These are phyloP conservation scores for Butorides virescens DNA, from an alignment of 2,113 vertebrate species.

Conservation along the genomic window DNA sequence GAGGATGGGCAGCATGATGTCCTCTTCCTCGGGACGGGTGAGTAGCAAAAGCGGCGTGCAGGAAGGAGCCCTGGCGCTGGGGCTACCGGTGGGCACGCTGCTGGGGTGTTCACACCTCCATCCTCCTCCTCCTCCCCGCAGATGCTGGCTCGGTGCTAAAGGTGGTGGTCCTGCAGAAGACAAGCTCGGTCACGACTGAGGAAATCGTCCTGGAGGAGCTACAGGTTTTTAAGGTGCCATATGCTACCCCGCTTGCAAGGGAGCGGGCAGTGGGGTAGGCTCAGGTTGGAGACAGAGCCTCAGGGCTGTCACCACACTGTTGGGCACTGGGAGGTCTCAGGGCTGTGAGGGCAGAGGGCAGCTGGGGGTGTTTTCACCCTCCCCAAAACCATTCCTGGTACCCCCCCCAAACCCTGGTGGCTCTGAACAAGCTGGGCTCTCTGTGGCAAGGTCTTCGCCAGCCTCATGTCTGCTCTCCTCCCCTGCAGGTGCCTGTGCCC, in stretches of 20 bases:
- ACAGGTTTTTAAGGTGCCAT: constrained; percentile 89
- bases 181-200: constrained; percentile 72
- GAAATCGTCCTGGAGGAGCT: constrained; percentile 92
- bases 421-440: rapidly evolving
- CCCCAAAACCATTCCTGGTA: background rate
- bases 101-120: background rate
- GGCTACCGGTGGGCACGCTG: rapidly evolving
- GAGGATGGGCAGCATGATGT: constrained; percentile 90
- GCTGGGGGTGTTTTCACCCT: background rate
- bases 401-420: rapidly evolving
- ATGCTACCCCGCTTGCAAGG: background rate
- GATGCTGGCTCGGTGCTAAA: constrained; percentile 89
- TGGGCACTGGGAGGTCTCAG: background rate
- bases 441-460: rapidly evolving
- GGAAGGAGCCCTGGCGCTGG: background rate
- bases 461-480: rapidly evolving
- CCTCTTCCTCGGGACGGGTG: constrained; percentile 94
- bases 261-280: background rate
- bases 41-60: background rate
- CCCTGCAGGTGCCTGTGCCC: constrained; percentile 81
- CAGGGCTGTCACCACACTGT: background rate
- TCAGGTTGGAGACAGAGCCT: background rate
- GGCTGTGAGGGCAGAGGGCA: background rate
- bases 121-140: constrained; percentile 36
- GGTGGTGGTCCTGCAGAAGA: constrained; percentile 80